Base-by-base conservation (phyloP, 2,888 invertebrate genomes). In the Diplazon laetatorius region DNA sequence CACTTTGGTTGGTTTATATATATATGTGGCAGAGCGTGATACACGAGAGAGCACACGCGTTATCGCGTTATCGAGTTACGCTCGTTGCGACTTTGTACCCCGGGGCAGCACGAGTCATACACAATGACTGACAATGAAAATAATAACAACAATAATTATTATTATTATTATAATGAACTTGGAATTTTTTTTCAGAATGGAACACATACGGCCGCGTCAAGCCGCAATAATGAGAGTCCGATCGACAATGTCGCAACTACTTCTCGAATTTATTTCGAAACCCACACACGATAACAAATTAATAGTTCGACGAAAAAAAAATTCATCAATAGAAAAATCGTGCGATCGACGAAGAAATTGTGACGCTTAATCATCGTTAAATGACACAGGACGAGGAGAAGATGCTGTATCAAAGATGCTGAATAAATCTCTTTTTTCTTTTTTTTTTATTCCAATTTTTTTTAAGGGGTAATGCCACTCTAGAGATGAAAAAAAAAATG, bases 151-250 rank as follows among this genome's bases (percentile, higher is more conserved):
- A n/a, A n/a, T n/a, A n/a, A n/a, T n/a, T n/a, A n/a, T n/a, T n/a
- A n/a, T n/a, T n/a, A n/a, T n/a, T n/a, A n/a, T n/a, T n/a, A n/a
- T n/a, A n/a, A n/a, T n/a, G n/a, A n/a, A n/a, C n/a, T n/a, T n/a
- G n/a, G n/a, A n/a, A n/a, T n/a, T n/a, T n/a, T n/a, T n/a, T 89
- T 88, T 66, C 84, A 89, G 93, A 93, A 86, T 94, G 95, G 94
- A 94, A 95, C 87, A 91, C 93, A 16, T 94, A 94, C 88, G 96
- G 96, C 1, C 93, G 93, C 60, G 93, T 92, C 20, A 93, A 94
- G 85, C 91, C 92, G 60, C 82, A 78, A 78, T 76, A 57, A 60
- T 78, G 35, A 71, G 16, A 70, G 20, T 52, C 68, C 55, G 55
- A 68, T 30, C 55, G 16, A 68, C 55, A 25, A 2, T 42, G 55